phyloP scores from a whole-genome alignment of 2,888 invertebrate species.

The Mayetiola destructor region DNA sequence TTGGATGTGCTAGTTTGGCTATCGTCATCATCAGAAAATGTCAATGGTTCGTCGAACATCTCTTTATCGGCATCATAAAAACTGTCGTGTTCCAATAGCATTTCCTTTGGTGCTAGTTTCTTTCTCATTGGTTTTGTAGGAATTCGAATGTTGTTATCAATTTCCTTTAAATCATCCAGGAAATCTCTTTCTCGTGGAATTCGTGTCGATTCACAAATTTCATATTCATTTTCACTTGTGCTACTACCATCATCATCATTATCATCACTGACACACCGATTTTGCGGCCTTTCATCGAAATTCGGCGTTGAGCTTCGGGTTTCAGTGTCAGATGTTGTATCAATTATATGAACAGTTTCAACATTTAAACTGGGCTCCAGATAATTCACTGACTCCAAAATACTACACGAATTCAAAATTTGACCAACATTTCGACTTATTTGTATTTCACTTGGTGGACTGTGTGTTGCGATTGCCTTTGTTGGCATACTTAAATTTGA shows the following conservation, averaged over 20 bases:
- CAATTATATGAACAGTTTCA: slow-evolving; percentile 41
- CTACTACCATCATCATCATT: slow-evolving; percentile 20
- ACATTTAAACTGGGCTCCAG: slow-evolving; percentile 42
- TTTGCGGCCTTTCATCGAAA: not conserved
- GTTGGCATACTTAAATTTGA: slow-evolving; percentile 52
- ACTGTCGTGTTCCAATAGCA: slow-evolving; percentile 39
- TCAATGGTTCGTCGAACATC: slow-evolving; percentile 41
- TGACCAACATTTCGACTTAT: slow-evolving; percentile 29
- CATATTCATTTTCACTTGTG: no score
- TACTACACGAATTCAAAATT: slow-evolving; percentile 38
- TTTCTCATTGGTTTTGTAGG: slow-evolving; percentile 8
- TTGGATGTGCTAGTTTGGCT: slow-evolving; percentile 24
- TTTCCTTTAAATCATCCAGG: slow-evolving; percentile 29
- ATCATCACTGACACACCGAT: slow-evolving; percentile 2
- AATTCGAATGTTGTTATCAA: not conserved
- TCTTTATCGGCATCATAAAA: slow-evolving; percentile 48
- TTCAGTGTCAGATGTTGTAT: slow-evolving; percentile 38
- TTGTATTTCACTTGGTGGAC: not conserved
- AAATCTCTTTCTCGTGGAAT: slow-evolving; percentile 28
- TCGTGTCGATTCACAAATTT: not conserved
- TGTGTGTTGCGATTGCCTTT: slow-evolving; percentile 32
- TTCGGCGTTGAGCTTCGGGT: slow-evolving; percentile 22
- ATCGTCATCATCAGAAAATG: slow-evolving; percentile 47
- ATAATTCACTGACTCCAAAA: slow-evolving; percentile 40
- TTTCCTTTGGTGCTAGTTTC: slow-evolving; percentile 22